A percentile compares a stretch with the other conserved stretches of the same genome.
Conservation (phyloP, 2,113 vertebrate species). For the Caracal caracal region DNA sequence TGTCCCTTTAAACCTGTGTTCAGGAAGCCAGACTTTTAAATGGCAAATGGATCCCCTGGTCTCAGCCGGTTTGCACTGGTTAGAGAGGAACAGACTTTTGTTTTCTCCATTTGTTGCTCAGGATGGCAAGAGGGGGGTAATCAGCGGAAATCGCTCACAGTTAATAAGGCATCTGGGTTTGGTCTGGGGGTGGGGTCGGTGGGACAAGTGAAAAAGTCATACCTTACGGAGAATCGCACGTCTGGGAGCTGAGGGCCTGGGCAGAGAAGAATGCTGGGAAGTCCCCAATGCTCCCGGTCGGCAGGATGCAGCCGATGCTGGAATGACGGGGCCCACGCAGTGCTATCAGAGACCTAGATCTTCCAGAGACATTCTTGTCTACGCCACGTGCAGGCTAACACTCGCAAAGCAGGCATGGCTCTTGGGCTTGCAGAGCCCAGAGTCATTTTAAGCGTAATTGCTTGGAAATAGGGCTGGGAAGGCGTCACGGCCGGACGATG, state of each 20-base stretch:
- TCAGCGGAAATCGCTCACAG: background rate
- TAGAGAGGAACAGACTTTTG: background rate
- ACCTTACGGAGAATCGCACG: background rate
- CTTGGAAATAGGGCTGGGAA: background rate
- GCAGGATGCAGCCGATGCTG: background rate
- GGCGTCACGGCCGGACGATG: background rate
- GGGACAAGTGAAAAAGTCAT: background rate
- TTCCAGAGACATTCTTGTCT: conserved; percentile 25
- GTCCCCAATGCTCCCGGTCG: background rate
- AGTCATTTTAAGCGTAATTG: background rate
- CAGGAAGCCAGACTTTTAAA: background rate
- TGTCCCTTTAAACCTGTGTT: background rate
- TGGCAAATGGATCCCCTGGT: background rate
- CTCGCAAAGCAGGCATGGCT: background rate
- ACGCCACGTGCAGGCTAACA: background rate
- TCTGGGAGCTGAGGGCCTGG: background rate
- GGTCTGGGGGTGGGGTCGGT: accelerated
- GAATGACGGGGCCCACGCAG: background rate
- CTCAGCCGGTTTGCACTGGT: background rate
- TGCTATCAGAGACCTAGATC: conserved; percentile 48
- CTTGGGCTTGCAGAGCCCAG: background rate
- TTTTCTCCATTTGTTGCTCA: background rate
- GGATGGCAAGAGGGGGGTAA: background rate
- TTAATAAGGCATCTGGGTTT: background rate
- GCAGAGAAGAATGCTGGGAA: background rate